Percentiles rank a stretch among this genome's conserved stretches.
Evolutionary conservation across 2,888 invertebrate species (phyloP).

Genomic region (Mythimna albipuncta): DNA sequence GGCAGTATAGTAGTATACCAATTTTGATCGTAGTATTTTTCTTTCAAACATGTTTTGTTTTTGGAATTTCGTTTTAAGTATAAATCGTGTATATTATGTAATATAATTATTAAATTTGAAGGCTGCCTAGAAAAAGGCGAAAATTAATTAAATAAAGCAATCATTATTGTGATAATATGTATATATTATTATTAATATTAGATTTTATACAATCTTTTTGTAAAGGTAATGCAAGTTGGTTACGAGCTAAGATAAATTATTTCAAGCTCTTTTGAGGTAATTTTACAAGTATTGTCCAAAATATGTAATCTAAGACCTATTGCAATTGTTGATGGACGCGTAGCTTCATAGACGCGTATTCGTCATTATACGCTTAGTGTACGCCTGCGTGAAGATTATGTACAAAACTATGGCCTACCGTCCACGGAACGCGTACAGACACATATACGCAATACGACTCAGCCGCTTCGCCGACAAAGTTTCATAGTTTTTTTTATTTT

Average conservation of each 20-base stretch:
- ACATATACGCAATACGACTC: too few species aligned
- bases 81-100: conserved; percentile 43
- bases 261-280: background rate
- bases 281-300: background rate
- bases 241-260: background rate
- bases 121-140: conserved; percentile 14
- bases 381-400: too few species aligned
- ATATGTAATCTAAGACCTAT: too few species aligned
- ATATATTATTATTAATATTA: conserved; percentile 44
- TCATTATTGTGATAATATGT: conserved; percentile 50
- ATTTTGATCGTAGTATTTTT: background rate
- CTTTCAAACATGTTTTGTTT: background rate
- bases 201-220: conserved; percentile 38
- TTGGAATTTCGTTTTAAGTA: background rate
- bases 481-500: too few species aligned
- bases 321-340: too few species aligned
- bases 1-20: too few species aligned
- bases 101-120: conserved; percentile 37
- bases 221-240: background rate
- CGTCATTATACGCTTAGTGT: too few species aligned
- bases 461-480: too few species aligned
- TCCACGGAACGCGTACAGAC: too few species aligned
- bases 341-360: too few species aligned
- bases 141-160: conserved; percentile 31
- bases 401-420: too few species aligned